phyloP scores from a whole-genome alignment of 2,888 invertebrate species.

The Chymomyza amoena region DNA sequence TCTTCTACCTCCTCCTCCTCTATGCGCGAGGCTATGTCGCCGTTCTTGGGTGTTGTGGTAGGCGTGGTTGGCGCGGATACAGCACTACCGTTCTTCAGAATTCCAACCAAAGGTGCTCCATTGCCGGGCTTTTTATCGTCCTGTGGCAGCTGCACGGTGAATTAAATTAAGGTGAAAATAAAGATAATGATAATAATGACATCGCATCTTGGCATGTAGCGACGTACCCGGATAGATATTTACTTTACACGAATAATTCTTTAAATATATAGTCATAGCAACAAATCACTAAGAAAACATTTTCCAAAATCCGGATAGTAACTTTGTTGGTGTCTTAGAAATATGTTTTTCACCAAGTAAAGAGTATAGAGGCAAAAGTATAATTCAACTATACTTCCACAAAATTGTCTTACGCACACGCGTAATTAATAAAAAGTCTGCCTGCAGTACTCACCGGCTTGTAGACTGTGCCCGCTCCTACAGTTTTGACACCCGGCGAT shows the following conservation, averaged over 20 bases:
- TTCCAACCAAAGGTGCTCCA: conserved; percentile 76
- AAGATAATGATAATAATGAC: neutral
- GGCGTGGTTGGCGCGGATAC: conserved; percentile 44
- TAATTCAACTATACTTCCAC: too few relatives aligned
- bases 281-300: too few relatives aligned
- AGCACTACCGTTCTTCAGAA: conserved; percentile 77
- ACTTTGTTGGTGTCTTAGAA: too few relatives aligned
- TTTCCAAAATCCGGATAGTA: too few relatives aligned
- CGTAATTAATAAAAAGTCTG: conserved; percentile 13
- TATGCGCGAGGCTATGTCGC: conserved; percentile 54
- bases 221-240: neutral
- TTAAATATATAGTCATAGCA: too few relatives aligned
- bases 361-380: neutral
- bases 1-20: conserved; percentile 59
- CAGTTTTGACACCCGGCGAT: conserved; percentile 78
- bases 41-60: conserved; percentile 53
- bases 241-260: too few relatives aligned
- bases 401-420: neutral
- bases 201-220: neutral
- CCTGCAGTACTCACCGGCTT: conserved; percentile 79
- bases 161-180: neutral
- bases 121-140: conserved; percentile 74
- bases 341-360: too few relatives aligned
- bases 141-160: conserved; percentile 72
- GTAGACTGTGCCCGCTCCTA: conserved; percentile 74